Evolutionary conservation across 2,888 invertebrate species (phyloP).

Genomic region (Agrotis ipsilon): DNA sequence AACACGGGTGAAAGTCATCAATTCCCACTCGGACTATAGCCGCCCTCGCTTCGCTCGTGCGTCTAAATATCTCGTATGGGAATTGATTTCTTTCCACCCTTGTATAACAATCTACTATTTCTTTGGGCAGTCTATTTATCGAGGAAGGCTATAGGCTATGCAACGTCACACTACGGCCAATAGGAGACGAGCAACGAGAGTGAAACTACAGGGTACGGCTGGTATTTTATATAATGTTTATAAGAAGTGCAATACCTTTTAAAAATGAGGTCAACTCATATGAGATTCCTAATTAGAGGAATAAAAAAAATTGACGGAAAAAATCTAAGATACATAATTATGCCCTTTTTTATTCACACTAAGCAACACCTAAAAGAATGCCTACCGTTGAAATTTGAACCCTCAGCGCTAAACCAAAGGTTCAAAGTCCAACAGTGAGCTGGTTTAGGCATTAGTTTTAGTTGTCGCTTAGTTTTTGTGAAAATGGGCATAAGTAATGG

Average conservation of each 20-base stretch:
- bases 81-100: no score
- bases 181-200: no score
- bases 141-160: no score
- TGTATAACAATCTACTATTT: no score
- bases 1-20: no score
- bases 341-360: background rate
- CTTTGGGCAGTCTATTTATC: no score
- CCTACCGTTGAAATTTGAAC: background rate
- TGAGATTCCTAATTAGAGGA: conserved; percentile 1
- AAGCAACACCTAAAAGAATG: background rate
- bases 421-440: background rate
- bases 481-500: conserved; percentile 18
- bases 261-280: background rate
- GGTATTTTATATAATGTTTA: background rate
- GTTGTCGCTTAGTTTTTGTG: background rate
- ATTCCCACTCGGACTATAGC: no score
- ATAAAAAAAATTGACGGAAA: conserved; percentile 16
- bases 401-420: background rate
- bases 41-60: no score
- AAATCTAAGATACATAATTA: conserved; percentile 13
- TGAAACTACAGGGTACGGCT: no score
- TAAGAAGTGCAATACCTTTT: background rate
- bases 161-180: no score
- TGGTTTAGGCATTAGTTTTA: background rate
- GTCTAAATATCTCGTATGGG: no score